phyloP scores from a whole-genome alignment of 30 jellyfish, hydroid and myxozoan species.

The Aurelia aurita complex sp. Pacific region DNA sequence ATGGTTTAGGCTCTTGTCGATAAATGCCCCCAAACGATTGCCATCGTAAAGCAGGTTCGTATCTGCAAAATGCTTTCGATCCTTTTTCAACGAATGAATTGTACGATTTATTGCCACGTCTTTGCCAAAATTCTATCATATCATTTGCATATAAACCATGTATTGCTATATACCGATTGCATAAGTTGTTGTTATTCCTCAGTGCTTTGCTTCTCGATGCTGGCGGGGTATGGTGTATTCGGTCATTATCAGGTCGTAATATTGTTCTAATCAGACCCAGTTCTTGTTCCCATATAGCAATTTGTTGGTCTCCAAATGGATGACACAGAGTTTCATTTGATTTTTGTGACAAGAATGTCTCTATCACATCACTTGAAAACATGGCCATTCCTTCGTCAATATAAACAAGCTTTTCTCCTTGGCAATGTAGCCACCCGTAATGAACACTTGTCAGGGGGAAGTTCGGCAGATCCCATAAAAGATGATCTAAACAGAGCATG shows the following conservation, averaged over 20 bases:
- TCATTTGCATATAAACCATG: slow-evolving; percentile 64
- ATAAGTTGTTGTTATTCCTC: slow-evolving; percentile 11
- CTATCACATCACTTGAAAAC: slow-evolving; percentile 51
- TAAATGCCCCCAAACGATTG: slow-evolving; percentile 33
- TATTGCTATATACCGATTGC: slow-evolving; percentile 63
- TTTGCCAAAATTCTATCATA: slow-evolving; percentile 56
- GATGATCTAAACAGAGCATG: slow-evolving; percentile 68
- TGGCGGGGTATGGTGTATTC: slow-evolving; percentile 77
- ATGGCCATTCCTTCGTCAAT: slow-evolving; percentile 68
- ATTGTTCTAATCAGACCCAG: slow-evolving; percentile 25
- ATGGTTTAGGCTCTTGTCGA: slow-evolving; percentile 48
- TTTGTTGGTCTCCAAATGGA: slow-evolving; percentile 80
- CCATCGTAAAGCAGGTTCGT: slow-evolving; percentile 26
- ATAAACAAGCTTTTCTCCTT: slow-evolving; percentile 38
- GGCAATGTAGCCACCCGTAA: slow-evolving; percentile 83
- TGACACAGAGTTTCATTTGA: slow-evolving; percentile 53
- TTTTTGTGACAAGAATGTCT: slow-evolving; percentile 54
- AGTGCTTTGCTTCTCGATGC: slow-evolving; percentile 41
- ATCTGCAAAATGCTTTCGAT: slow-evolving; percentile 9
- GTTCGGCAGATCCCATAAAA: slow-evolving; percentile 60
- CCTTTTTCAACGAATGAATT: slow-evolving; percentile 3
- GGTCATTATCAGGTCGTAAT: slow-evolving; percentile 36
- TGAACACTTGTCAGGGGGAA: slow-evolving; percentile 36
- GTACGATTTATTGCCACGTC: slow-evolving; percentile 65
- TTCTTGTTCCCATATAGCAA: slow-evolving; percentile 58